Percentiles rank a stretch among this genome's conserved stretches.
phyloP scores from a whole-genome alignment of 2,113 vertebrate species.

The Rhinoderma darwinii region DNA sequence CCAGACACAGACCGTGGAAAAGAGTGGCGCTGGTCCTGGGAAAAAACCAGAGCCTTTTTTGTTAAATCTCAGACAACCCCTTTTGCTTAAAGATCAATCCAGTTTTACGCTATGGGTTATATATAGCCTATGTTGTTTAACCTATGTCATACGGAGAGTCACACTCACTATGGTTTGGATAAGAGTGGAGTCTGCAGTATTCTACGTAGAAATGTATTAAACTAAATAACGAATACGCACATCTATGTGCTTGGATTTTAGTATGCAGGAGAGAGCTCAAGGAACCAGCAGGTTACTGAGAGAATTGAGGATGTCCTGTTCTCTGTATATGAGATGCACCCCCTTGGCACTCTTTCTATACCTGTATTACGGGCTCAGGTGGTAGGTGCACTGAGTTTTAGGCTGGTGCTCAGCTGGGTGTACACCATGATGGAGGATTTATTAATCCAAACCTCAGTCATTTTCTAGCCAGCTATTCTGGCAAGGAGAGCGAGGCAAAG shows the following conservation, averaged over 20 bases:
- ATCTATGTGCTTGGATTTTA: constrained; percentile 13
- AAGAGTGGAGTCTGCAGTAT: neutral
- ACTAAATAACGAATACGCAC: neutral
- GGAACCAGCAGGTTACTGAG: neutral
- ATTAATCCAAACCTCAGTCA: constrained; percentile 33
- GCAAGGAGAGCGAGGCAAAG: constrained; percentile 23
- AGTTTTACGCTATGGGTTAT: too few relatives aligned
- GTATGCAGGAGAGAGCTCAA: constrained; percentile 30
- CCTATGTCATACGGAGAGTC: too few relatives aligned
- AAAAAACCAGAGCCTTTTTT: too few relatives aligned
- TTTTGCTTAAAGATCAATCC: too few relatives aligned
- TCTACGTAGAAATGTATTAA: neutral
- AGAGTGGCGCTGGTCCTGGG: too few relatives aligned
- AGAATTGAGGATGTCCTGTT: neutral
- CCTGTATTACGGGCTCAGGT: constrained; percentile 48
- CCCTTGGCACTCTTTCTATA: neutral
- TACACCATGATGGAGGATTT: constrained; percentile 3
- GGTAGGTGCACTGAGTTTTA: constrained; percentile 15
- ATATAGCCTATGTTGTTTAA: too few relatives aligned
- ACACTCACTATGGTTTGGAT: too few relatives aligned
- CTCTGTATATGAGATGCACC: neutral
- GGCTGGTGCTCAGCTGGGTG: constrained; percentile 46
- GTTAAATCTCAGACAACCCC: too few relatives aligned
- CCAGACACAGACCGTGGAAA: too few relatives aligned
- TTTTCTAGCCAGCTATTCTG: constrained; percentile 37